Percentiles rank a stretch among this genome's conserved stretches.
Evolutionary conservation across 2,888 invertebrate species (phyloP).

Genomic region (Allygus modestus): DNA sequence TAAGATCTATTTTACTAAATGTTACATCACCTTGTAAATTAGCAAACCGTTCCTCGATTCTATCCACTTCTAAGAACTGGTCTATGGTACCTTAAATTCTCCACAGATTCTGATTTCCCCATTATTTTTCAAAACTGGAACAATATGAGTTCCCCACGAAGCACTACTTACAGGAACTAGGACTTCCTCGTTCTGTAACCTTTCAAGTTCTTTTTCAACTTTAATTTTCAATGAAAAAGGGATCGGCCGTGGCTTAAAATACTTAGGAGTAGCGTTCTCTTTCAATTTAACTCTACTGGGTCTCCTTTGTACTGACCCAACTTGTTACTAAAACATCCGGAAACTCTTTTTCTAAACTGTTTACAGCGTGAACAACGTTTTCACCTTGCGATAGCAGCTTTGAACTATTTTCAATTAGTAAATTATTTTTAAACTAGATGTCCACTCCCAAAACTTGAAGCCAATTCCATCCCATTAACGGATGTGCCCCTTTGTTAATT

Average conservation of each 20-base stretch:
- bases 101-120: conserved; percentile 71
- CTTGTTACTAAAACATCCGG: conserved; percentile 61
- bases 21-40: conserved; percentile 66
- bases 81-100: conserved; percentile 68
- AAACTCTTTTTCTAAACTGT: not conserved
- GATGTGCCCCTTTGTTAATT: too few species aligned
- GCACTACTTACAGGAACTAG: conserved; percentile 67
- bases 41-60: conserved; percentile 60
- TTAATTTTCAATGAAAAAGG: conserved; percentile 69
- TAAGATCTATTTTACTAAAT: conserved; percentile 63
- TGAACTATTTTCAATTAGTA: not conserved
- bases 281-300: conserved; percentile 57
- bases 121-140: conserved; percentile 72
- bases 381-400: not conserved
- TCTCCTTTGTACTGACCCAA: conserved; percentile 63
- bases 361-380: not conserved
- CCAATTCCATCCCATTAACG: conserved; percentile 35
- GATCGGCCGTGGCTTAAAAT: conserved; percentile 69
- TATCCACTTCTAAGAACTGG: conserved; percentile 55
- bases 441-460: not conserved
- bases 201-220: conserved; percentile 69
- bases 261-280: conserved; percentile 68
- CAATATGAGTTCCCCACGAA: conserved; percentile 72
- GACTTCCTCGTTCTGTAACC: conserved; percentile 67
- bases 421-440: not conserved